Percentiles rank a stretch among this genome's conserved stretches.
phyloP scores from a whole-genome alignment of 2,797 vertebrate species.

The Eleutherodactylus coqui region DNA sequence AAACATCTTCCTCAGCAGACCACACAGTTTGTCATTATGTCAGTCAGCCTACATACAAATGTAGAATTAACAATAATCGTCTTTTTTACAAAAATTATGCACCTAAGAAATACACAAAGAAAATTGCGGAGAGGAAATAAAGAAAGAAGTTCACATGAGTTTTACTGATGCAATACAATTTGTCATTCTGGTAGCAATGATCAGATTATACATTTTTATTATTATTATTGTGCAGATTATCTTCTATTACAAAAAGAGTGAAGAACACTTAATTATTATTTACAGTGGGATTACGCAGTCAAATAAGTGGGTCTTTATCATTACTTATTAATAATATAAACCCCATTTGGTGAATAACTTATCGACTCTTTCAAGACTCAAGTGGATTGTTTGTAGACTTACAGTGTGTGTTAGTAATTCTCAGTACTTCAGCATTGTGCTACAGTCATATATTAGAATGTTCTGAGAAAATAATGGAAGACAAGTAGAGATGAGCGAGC shows the following conservation, averaged over 20 bases:
- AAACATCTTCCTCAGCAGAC: too few relatives aligned
- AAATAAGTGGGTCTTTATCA: conserved; percentile 48
- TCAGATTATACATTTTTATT: conserved; percentile 9
- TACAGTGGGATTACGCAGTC: conserved; percentile 40
- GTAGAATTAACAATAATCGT: too few relatives aligned
- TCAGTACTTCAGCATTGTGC: background rate
- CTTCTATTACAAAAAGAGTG: conserved; percentile 22
- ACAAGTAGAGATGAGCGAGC: too few relatives aligned
- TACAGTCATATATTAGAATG: background rate
- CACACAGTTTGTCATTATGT: too few relatives aligned
- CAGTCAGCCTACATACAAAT: too few relatives aligned
- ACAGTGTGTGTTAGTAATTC: conserved; percentile 39
- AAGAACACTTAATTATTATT: conserved; percentile 41
- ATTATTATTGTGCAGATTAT: background rate
- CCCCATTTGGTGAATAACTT: conserved; percentile 24
- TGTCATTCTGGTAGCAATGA: background rate
- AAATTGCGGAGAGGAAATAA: background rate
- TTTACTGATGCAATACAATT: background rate
- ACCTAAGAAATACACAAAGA: background rate
- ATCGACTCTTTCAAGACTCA: conserved; percentile 33
- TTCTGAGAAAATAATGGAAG: background rate
- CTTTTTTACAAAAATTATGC: too few relatives aligned
- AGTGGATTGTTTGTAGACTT: conserved; percentile 45
- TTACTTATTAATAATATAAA: conserved; percentile 50
- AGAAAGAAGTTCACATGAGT: background rate